Evolutionary conservation across 2,888 invertebrate species (phyloP), one percentile per base, ranked within the genome.

Genomic region (Griposia aprilina): DNA sequence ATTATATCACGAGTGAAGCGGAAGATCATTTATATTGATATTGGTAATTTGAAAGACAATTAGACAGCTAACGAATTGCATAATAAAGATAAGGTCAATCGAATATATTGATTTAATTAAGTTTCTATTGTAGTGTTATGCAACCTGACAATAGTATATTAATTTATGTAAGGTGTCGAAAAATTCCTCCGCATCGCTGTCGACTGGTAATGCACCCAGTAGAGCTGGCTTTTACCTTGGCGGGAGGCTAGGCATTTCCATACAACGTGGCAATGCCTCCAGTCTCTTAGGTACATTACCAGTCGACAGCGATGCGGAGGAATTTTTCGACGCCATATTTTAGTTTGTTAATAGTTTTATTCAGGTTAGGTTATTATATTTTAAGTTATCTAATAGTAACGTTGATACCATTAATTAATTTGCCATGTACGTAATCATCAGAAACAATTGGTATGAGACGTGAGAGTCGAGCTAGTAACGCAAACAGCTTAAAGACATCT

Each of bases 11-110:
- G 59, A 59, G 4, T 41, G 57, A 72, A 62, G 63, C 66, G 63
- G 62, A 79, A 79, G 68, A 86, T 63, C 15, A 50, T n/a, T n/a
- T 76, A 76, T 65, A 79, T 62, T 72, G 52, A 82, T 76, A 68
- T 45, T 48, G 17, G 57, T 76, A 11, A 69, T 82, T 80, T 74
- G 75, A 80, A 74, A 78, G 69, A 73, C 70, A 80, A 75, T 86
- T 68, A 77, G 50, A 83, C 63, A 75, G n/a, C 65, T 60, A 74
- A 74, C 60, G 50, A 74, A 74, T 76, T 68, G 60, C 63, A 52
- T 85, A 69, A 59, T 63, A 23, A 57, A 68, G 41, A 68, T 59
- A 74, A 74, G 15, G 36, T 30, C 63, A 60, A 78, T 75, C 15
- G 20, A 73, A 10, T 57, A n/a, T 30, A 50, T 68, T 74, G 23